These are phyloP conservation scores for Ceraclea dissimilis DNA, from an alignment of 2,888 invertebrate genomes.

Conservation along the genomic window DNA sequence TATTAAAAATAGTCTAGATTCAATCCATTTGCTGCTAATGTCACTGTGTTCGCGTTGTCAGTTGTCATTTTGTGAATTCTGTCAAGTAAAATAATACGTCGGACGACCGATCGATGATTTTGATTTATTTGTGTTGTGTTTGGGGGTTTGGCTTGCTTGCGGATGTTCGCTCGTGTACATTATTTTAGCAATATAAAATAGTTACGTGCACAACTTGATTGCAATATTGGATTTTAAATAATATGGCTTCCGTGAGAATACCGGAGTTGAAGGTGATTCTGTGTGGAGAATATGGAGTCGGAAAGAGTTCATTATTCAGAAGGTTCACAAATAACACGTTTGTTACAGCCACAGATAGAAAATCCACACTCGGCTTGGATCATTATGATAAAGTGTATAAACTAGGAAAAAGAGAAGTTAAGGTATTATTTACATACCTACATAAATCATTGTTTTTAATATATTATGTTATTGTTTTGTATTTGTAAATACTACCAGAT, in stretches of 20 bases:
- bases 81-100: too few species aligned
- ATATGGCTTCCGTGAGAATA: slow-evolving; percentile 74
- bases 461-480: not conserved
- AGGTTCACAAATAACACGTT: slow-evolving; percentile 87
- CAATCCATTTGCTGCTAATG: too few species aligned
- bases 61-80: too few species aligned
- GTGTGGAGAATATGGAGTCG: slow-evolving; percentile 93
- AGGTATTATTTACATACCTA: slow-evolving; percentile 49
- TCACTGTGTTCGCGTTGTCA: too few species aligned
- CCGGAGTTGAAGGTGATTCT: slow-evolving; percentile 89
- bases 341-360: slow-evolving; percentile 71
- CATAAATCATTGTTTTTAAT: slow-evolving; percentile 5
- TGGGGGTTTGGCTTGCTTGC: too few species aligned
- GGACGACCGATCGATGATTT: too few species aligned
- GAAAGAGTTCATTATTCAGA: slow-evolving; percentile 88
- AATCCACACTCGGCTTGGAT: slow-evolving; percentile 86
- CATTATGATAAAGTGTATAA: slow-evolving; percentile 78
- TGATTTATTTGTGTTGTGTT: too few species aligned
- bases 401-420: slow-evolving; percentile 67
- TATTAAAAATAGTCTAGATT: too few species aligned
- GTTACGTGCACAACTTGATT: too few species aligned
- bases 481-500: too few species aligned
- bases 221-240: not conserved
- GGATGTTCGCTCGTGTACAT: too few species aligned
- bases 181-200: too few species aligned